phyloP scores from a whole-genome alignment of 2,888 invertebrate genomes.

The Elmis aenea region DNA sequence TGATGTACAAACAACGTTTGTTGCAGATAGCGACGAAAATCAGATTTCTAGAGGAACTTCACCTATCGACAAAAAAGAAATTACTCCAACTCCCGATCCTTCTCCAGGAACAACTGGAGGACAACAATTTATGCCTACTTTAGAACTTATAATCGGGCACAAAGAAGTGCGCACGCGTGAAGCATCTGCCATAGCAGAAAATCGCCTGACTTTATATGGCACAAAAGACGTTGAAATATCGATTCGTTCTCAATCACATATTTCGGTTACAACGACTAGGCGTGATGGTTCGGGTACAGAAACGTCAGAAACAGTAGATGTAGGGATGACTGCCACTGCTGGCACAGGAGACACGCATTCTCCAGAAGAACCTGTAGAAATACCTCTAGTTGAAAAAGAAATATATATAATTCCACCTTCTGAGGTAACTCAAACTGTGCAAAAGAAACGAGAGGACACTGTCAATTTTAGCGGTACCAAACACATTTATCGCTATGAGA shows the following conservation, averaged over 20 bases:
- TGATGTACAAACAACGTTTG: conserved; percentile 2
- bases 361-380: conserved; percentile 27
- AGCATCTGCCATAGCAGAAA: conserved; percentile 51
- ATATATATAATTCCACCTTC: conserved; percentile 44
- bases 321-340: conserved; percentile 46
- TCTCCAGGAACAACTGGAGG: conserved; percentile 25
- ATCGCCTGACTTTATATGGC: conserved; percentile 50
- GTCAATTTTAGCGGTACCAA: conserved; percentile 51
- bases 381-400: conserved; percentile 30
- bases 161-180: conserved; percentile 52
- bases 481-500: conserved; percentile 50
- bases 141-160: conserved; percentile 51
- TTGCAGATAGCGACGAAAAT: conserved; percentile 5
- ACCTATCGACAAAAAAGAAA: conserved; percentile 41
- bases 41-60: conserved; percentile 44
- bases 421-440: conserved; percentile 29
- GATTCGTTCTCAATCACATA: conserved; percentile 51
- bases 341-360: conserved; percentile 39
- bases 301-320: conserved; percentile 48
- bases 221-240: conserved; percentile 53
- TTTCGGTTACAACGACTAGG: conserved; percentile 48
- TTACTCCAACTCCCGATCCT: conserved; percentile 32
- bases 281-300: conserved; percentile 46
- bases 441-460: conserved; percentile 48
- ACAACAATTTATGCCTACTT: conserved; percentile 35